Evolutionary conservation across 2,797 vertebrate species (phyloP).

Genomic region (Anguilla obscura): DNA sequence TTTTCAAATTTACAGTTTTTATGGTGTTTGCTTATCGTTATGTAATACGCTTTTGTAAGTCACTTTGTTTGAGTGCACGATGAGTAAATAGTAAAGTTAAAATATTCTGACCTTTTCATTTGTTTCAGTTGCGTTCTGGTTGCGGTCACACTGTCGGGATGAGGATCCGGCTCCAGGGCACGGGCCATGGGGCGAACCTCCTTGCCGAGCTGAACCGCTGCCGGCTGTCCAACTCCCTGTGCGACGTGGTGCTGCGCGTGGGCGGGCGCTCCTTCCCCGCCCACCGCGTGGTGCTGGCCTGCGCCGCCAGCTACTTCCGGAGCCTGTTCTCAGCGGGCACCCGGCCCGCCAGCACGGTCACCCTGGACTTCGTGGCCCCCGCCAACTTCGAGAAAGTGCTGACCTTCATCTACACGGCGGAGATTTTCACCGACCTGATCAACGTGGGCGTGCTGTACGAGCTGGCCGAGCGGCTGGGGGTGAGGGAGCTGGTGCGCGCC

Average conservation of each 20-base stretch:
- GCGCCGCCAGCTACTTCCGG: constrained; percentile 86
- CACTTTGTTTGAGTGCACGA: neutral
- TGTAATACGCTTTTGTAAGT: neutral
- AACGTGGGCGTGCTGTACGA: constrained; percentile 94
- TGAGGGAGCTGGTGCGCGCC: constrained; percentile 84
- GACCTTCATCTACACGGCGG: constrained; percentile 92
- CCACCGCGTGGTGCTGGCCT: constrained; percentile 89
- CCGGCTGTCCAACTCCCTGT: constrained; percentile 85
- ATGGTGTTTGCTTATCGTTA: neutral
- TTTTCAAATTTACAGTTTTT: neutral
- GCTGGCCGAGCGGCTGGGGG: constrained; percentile 87
- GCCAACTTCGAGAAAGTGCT: constrained; percentile 94
- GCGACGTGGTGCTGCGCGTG: constrained; percentile 89
- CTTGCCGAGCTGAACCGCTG: constrained; percentile 92
- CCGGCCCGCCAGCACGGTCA: constrained; percentile 71
- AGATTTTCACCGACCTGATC: constrained; percentile 91
- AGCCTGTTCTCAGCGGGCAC: constrained; percentile 77
- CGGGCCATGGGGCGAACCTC: constrained; percentile 86
- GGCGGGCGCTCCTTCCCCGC: constrained; percentile 88
- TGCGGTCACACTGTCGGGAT: constrained; percentile 70
- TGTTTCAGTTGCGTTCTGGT: constrained; percentile 33
- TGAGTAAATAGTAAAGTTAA: neutral
- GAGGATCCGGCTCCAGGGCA: constrained; percentile 94
- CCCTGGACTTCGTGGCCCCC: constrained; percentile 90
- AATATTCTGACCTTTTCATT: neutral